Evolutionary conservation across 2,888 invertebrate genomes (phyloP), one percentile per base, ranked within the genome.

Genomic region (Xylota sylvarum): DNA sequence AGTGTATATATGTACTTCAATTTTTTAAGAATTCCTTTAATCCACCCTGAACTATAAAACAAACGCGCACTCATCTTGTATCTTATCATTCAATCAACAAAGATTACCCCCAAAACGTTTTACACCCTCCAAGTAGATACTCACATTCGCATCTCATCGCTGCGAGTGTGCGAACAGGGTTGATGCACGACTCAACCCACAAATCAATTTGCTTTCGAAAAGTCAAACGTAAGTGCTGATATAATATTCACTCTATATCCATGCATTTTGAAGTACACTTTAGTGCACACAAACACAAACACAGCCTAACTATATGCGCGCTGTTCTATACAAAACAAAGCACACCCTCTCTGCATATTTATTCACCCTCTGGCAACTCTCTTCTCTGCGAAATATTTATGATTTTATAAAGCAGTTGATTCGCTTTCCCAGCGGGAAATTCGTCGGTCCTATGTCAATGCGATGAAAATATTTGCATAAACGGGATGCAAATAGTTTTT

Each of bases 21-120:
- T 82, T 82, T 82, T 82, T 77, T 30, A 43, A 72, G 40, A 72
- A 72, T 77, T 81, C 65, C 81, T 72, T 70, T 23, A 62, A 73
- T 52, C 70, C 72, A 77, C 77, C 82, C 77, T 82, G 77, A 62
- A 77, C 52, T 65, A 67, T 62, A 58, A 52, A 58, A 70, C 80
- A 19, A 23, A 35, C 58, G 14, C 43, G 30, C 64, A 30, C 70
- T 69, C 62, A 52, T 70, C 62, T 46, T 55, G 43, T 64, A 70
- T 67, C 70, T 69, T 82, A 86, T 86, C 86, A 86, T 86, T 82
- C 78, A 82, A 86, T 86, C 86, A 86, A 73, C 67, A 73, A 73
- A 86, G 78, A 86, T 82, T 73, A 78, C 82, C 77, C 78, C 67
- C 23, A 69, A 73, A 82, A 69, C 78, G 58, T 67, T 82, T 64